phyloP scores from a whole-genome alignment of 2,888 invertebrate genomes.

The Tigriopus californicus region DNA sequence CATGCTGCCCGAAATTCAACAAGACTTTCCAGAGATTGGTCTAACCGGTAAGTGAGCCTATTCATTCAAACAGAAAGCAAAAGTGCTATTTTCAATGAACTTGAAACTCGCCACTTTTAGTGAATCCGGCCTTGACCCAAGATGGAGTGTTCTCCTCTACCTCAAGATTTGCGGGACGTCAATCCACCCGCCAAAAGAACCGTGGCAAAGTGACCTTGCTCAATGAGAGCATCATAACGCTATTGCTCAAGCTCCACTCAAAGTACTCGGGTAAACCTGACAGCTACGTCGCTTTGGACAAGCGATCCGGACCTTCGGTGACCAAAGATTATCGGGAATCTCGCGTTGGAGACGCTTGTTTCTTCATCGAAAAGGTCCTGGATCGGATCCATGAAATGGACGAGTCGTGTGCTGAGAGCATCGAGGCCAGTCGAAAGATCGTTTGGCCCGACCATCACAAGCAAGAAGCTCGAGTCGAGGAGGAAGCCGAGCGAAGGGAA shows the following conservation, averaged over 20 bases:
- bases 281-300: conserved; percentile 38
- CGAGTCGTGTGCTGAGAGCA: conserved; percentile 24
- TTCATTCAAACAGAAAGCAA: no score
- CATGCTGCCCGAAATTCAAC: no score
- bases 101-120: no score
- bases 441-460: conserved; percentile 45
- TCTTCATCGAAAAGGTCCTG: conserved; percentile 61
- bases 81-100: no score
- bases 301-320: conserved; percentile 16
- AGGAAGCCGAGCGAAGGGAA: conserved; percentile 43
- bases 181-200: no score
- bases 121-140: no score
- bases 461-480: conserved; percentile 26
- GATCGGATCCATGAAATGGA: conserved; percentile 38
- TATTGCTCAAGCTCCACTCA: conserved; percentile 71
- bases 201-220: conserved; percentile 4
- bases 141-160: no score
- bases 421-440: conserved; percentile 47
- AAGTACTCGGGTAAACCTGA: conserved; percentile 62
- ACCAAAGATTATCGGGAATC: conserved; percentile 23
- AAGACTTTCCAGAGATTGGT: no score
- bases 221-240: conserved; percentile 68
- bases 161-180: no score
- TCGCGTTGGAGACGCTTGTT: conserved; percentile 63
- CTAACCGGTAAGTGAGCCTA: no score